Conservation (phyloP, 1,140 invertebrate species). For the Lucilia cuprina region DNA sequence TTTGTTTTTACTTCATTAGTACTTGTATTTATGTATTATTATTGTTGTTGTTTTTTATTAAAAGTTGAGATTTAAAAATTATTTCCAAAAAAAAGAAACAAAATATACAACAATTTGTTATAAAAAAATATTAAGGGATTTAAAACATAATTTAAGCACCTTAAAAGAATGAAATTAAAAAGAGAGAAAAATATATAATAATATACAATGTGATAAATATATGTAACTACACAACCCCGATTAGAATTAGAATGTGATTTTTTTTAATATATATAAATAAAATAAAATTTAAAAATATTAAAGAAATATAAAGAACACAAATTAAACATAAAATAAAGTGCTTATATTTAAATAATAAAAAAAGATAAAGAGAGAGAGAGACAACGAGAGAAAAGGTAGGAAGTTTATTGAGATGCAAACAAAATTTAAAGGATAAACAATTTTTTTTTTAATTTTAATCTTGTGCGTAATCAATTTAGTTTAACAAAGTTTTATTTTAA, state of each 20-base stretch:
- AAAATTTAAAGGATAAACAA: no score
- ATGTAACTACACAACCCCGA: slow-evolving; percentile 26
- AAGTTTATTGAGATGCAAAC: no score
- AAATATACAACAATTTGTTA: not conserved
- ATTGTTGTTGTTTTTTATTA: not conserved
- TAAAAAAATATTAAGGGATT: not conserved
- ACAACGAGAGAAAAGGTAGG: no score
- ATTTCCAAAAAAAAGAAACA: not conserved
- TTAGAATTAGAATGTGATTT: slow-evolving; percentile 29
- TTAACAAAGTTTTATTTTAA: not conserved
- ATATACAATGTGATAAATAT: slow-evolving; percentile 20
- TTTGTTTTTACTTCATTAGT: not conserved
- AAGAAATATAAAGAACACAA: not conserved
- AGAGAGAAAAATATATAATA: slow-evolving; percentile 7
- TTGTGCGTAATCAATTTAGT: slow-evolving; percentile 7
- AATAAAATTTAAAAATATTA: slow-evolving; percentile 16
- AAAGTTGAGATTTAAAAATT: not conserved
- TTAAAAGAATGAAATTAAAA: not conserved
- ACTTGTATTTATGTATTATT: not conserved
- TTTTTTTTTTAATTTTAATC: not conserved
- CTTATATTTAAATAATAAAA: not conserved
- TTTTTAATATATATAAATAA: not conserved
- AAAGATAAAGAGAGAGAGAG: not conserved
- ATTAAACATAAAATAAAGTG: not conserved
- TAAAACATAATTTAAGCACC: not conserved